Conservation (phyloP, 2,113 vertebrate genomes). For the Glaucomys volans region DNA sequence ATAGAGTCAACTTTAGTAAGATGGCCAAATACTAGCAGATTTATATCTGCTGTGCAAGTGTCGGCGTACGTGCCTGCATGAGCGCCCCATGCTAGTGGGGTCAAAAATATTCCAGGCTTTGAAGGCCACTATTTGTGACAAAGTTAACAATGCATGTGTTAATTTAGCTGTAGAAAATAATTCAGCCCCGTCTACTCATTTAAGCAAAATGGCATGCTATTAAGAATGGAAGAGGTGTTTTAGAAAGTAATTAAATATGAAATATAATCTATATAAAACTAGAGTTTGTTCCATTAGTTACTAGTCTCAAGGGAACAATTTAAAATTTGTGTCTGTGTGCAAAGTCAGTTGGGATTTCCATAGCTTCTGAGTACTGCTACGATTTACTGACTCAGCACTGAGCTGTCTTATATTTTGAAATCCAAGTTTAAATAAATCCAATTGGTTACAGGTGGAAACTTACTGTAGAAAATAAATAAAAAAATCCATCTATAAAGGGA, state of each 20-base stretch:
- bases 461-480: conserved; percentile 32
- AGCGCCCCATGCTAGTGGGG: not conserved
- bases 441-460: conserved; percentile 38
- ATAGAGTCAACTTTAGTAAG: conserved; percentile 52
- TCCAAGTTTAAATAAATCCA: conserved; percentile 43
- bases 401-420: conserved; percentile 59
- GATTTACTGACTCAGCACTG: conserved; percentile 63
- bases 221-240: conserved; percentile 58
- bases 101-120: conserved; percentile 50
- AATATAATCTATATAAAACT: conserved; percentile 73
- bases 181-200: not conserved
- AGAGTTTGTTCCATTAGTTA: conserved; percentile 74
- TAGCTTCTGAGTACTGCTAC: conserved; percentile 48
- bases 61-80: not conserved
- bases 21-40: conserved; percentile 54
- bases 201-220: conserved; percentile 63
- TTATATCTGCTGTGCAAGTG: conserved; percentile 21
- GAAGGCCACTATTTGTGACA: conserved; percentile 62
- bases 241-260: conserved; percentile 73
- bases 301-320: conserved; percentile 68
- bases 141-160: conserved; percentile 58
- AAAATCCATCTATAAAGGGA: conserved; percentile 37
- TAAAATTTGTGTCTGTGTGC: conserved; percentile 54
- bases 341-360: conserved; percentile 67
- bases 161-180: conserved; percentile 69